A percentile compares a stretch with the other conserved stretches of the same genome.
phyloP scores from a whole-genome alignment of 92 coral and sea anemone species.

The Phenganax subtilis region DNA sequence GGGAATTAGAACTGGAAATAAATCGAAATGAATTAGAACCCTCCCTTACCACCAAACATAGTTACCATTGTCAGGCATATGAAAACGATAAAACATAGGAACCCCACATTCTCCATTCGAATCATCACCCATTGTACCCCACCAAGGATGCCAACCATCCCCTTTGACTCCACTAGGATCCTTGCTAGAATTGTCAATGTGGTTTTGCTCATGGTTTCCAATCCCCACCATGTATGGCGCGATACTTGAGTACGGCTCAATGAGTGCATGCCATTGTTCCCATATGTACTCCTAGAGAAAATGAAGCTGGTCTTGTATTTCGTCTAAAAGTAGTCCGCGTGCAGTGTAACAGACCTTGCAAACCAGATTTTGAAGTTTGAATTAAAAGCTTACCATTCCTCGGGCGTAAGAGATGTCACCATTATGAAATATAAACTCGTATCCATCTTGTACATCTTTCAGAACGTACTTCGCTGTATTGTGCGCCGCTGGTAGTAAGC shows the following conservation, averaged over 20 bases:
- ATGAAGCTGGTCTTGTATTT: too few relatives aligned
- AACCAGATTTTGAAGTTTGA: too few relatives aligned
- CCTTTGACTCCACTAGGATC: constrained; percentile 99
- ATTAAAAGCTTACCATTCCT: constrained; percentile 57
- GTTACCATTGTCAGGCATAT: constrained; percentile 95
- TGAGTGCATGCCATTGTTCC: constrained; percentile 80
- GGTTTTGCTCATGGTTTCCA: constrained; percentile 96
- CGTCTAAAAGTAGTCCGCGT: too few relatives aligned
- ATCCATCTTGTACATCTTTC: constrained; percentile 61
- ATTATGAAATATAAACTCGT: constrained; percentile 62
- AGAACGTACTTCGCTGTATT: constrained; percentile 61
- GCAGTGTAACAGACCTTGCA: too few relatives aligned
- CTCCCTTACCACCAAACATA: constrained; percentile 71
- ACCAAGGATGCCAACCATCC: constrained; percentile 97
- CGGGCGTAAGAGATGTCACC: constrained; percentile 85
- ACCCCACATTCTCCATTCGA: constrained; percentile 99
- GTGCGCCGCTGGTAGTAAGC: constrained; percentile 64
- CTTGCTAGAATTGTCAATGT: constrained; percentile 55
- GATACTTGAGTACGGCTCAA: constrained; percentile 76
- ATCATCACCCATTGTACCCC: constrained; percentile 71
- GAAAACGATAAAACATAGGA: constrained; percentile 90
- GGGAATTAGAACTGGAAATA: too few relatives aligned
- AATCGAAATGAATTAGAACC: not conserved
- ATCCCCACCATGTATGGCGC: constrained; percentile 95
- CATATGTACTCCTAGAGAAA: constrained; percentile 74